Percentiles rank a stretch among this genome's conserved stretches.
phyloP scores from a whole-genome alignment of 2,113 vertebrate species.

The Agapornis roseicollis region DNA sequence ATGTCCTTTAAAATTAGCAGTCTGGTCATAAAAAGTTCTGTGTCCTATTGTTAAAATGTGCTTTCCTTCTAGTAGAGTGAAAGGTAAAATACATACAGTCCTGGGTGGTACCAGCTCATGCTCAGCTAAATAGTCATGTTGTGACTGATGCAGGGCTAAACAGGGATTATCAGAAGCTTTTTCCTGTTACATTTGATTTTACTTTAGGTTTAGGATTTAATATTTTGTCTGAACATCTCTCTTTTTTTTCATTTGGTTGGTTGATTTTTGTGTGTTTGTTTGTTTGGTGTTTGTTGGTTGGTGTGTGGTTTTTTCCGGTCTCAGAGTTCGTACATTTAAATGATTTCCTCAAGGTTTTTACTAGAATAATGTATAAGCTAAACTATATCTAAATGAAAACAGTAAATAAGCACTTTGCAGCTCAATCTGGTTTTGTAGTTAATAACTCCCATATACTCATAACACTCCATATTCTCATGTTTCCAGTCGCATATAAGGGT shows the following conservation, averaged over 20 bases:
- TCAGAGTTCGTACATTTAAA: background rate
- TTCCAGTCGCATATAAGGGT: background rate
- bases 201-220: background rate
- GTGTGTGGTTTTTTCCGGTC: fast-evolving
- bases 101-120: background rate
- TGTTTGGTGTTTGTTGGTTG: background rate
- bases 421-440: background rate
- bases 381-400: background rate
- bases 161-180: background rate
- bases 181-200: background rate
- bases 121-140: background rate
- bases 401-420: background rate
- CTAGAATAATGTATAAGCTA: background rate
- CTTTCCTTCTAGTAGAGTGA: background rate
- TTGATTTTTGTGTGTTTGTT: background rate
- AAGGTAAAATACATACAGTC: background rate
- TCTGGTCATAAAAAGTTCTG: background rate
- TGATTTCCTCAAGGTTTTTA: background rate
- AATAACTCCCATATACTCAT: background rate
- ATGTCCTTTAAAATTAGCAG: background rate
- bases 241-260: background rate
- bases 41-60: background rate
- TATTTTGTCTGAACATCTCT: background rate
- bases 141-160: background rate
- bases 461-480: background rate